phyloP scores from a whole-genome alignment of 2,113 vertebrate genomes.

The Colinus virginianus region DNA sequence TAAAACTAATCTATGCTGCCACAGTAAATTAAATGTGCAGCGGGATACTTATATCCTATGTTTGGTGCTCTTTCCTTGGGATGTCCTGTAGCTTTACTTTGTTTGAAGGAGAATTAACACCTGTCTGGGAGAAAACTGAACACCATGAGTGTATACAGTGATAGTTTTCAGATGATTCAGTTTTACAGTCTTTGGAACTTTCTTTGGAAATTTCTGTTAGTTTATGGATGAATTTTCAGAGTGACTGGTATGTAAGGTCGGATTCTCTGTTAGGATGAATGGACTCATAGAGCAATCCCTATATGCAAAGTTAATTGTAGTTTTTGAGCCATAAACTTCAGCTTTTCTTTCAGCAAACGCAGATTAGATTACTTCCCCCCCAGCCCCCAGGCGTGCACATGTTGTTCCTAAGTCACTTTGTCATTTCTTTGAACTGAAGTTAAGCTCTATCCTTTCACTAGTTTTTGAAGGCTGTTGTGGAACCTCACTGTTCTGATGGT shows the following conservation, averaged over 20 bases:
- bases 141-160: background rate
- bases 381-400: fast-evolving
- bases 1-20: background rate
- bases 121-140: background rate
- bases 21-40: background rate
- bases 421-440: background rate
- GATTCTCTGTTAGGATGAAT: background rate
- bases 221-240: background rate
- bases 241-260: background rate
- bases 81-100: background rate
- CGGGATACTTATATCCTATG: background rate
- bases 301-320: background rate
- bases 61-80: background rate
- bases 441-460: background rate
- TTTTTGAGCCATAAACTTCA: slow-evolving; percentile 2
- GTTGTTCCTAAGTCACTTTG: background rate
- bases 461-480: background rate
- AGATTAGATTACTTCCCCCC: background rate
- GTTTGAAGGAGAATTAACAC: background rate
- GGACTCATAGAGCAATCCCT: background rate
- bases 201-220: background rate
- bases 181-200: background rate
- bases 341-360: background rate
- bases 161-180: background rate
- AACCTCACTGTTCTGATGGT: background rate